Evolutionary conservation across 2,888 invertebrate species (phyloP).

Genomic region (Pseudococcus viburni): DNA sequence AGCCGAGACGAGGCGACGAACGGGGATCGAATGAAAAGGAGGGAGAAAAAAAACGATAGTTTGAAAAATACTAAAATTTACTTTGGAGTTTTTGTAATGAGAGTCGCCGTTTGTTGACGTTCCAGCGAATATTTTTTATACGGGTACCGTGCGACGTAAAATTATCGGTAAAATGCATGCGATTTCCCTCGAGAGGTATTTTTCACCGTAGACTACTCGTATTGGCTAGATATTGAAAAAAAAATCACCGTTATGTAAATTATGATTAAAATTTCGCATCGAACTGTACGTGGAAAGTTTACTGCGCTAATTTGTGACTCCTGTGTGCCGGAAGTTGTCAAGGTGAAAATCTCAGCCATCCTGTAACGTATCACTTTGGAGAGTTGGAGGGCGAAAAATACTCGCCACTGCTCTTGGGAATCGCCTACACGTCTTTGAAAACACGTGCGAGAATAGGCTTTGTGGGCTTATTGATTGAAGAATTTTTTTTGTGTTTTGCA

Average conservation of each 20-base stretch:
- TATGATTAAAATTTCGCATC: conserved; percentile 38
- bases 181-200: conserved; percentile 33
- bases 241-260: neutral
- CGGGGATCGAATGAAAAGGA: neutral
- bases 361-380: neutral
- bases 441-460: neutral
- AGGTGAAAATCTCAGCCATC: neutral
- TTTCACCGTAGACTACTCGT: neutral
- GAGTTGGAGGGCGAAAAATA: neutral
- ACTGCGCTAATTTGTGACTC: no score
- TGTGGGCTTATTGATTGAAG: neutral
- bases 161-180: neutral
- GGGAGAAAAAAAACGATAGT: neutral
- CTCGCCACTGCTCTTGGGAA: neutral
- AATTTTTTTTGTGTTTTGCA: conserved; percentile 72
- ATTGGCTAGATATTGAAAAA: neutral
- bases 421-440: neutral
- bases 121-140: neutral
- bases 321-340: no score
- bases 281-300: neutral
- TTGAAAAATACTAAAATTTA: conserved; percentile 22
- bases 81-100: conserved; percentile 6
- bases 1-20: neutral
- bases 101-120: neutral
- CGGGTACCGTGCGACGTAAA: neutral